Evolutionary conservation across 2,888 invertebrate genomes (phyloP), one percentile per base, ranked within the genome.

Genomic region (Pseudococcus longispinus): DNA sequence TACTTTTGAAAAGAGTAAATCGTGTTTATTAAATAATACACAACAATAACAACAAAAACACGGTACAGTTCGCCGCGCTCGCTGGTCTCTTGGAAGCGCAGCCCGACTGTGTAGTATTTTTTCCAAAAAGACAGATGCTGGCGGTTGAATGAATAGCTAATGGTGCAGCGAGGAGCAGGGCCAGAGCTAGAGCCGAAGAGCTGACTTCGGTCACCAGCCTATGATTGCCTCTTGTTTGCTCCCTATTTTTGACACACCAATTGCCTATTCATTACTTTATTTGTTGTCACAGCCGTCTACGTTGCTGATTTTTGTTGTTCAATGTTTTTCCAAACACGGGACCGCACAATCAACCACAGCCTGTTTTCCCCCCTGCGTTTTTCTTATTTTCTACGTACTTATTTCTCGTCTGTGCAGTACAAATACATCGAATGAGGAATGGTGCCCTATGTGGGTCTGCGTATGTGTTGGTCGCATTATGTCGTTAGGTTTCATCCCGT

Each of bases 161-260:
- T 84, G 55, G 84, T 60, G 84, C 51, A 84, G 84, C 82, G 37
- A 2, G 15, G 82, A 6, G 51, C 46, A 46, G 20, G 3, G 55
- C 55, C 5, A 84, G 42, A 44, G 84, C n/a, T n/a, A n/a, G n/a
- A n/a, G n/a, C n/a, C n/a, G n/a, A n/a, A n/a, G n/a, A 60, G 46
- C 86, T 86, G 86, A 86, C 86, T 86, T 86, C 86, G 86, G 86
- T 80, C 86, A 86, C 86, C 86, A 86, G 86, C 86, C 86, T 86
- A 86, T 86, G 86, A 86, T 86, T 86, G 86, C 86, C 86, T 86
- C 86, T 86, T 86, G 86, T 86, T 65, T 84, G 84, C 84, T 84
- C 86, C 86, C 86, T 32, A 74, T 86, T 86, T 84, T 60, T 84
- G 37, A 32, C 86, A 32, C 77, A 86, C 86, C 86, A 86, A 86